Percentiles rank a stretch among this genome's conserved stretches.
Conservation (phyloP, 53 echinoderm and acorn worm genomes). For the Holothuria leucospilota region DNA sequence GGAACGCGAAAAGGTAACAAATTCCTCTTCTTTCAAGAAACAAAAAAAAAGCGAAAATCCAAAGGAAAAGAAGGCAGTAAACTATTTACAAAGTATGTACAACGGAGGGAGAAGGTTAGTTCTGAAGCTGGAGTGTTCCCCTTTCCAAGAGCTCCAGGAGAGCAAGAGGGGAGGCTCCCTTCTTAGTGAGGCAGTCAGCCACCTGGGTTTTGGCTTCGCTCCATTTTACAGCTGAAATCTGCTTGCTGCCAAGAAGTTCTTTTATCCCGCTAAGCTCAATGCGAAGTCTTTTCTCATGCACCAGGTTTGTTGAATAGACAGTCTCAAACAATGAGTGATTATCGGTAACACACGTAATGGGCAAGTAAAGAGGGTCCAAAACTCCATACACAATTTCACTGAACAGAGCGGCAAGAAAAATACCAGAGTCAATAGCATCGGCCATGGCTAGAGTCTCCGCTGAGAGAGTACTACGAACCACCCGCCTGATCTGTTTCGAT, state of each 20-base stretch:
- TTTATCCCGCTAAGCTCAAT: background rate
- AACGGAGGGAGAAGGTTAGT: background rate
- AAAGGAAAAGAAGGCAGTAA: too few species aligned
- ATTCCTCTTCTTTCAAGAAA: slow-evolving; percentile 12
- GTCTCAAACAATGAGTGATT: slow-evolving; percentile 15
- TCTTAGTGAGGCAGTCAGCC: slow-evolving; percentile 22
- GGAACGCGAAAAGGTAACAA: background rate
- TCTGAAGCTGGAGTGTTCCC: background rate
- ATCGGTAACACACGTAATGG: background rate
- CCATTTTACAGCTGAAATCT: slow-evolving; percentile 9
- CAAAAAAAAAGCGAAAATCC: background rate
- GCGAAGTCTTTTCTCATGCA: background rate
- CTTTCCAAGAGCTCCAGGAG: slow-evolving; percentile 7
- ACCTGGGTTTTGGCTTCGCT: background rate
- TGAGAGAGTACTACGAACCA: slow-evolving; percentile 10
- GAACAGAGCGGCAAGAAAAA: slow-evolving; percentile 1
- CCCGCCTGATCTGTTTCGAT: slow-evolving; percentile 15
- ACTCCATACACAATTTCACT: slow-evolving; percentile 23
- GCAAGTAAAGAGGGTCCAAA: background rate
- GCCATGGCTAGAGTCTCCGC: slow-evolving; percentile 37
- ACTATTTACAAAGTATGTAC: too few species aligned
- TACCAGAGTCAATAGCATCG: slow-evolving; percentile 16
- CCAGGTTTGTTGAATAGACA: background rate
- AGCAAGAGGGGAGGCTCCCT: slow-evolving; percentile 20
- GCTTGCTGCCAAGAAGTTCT: background rate